Conservation (phyloP, 2,797 vertebrate species). For the Carcharodon carcharias region DNA sequence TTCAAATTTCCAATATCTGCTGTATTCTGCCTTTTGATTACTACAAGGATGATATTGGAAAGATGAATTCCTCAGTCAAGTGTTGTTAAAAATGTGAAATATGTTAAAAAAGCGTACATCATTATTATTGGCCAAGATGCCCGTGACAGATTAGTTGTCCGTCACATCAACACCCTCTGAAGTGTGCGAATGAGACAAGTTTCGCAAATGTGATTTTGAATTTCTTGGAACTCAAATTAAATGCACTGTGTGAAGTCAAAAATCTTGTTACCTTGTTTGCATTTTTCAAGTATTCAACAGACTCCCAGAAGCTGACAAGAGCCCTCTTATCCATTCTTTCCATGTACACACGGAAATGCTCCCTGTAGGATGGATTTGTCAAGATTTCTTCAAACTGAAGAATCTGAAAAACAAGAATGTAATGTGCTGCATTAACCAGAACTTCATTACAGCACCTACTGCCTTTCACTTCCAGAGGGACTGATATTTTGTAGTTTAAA, state of each 20-base stretch:
- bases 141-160: not conserved
- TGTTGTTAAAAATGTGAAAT: not conserved
- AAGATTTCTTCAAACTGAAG: constrained; percentile 94
- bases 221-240: not conserved
- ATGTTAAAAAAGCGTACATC: not conserved
- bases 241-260: not conserved
- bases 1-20: not conserved
- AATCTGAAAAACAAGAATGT: constrained; percentile 62
- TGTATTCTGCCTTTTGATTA: not conserved
- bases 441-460: not conserved
- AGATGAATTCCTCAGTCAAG: not conserved
- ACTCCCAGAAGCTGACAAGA: constrained; percentile 87
- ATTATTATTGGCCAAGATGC: not conserved
- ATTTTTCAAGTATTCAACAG: constrained; percentile 82
- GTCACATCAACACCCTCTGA: not conserved
- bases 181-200: no score
- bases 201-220: not conserved
- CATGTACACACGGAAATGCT: constrained; percentile 85
- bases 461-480: not conserved
- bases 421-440: not conserved
- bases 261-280: constrained; percentile 77
- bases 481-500: not conserved
- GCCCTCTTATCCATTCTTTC: constrained; percentile 82
- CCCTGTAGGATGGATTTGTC: constrained; percentile 71
- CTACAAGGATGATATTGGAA: not conserved